Conservation (phyloP, 1,140 invertebrate species). For the Caerostris darwini region DNA sequence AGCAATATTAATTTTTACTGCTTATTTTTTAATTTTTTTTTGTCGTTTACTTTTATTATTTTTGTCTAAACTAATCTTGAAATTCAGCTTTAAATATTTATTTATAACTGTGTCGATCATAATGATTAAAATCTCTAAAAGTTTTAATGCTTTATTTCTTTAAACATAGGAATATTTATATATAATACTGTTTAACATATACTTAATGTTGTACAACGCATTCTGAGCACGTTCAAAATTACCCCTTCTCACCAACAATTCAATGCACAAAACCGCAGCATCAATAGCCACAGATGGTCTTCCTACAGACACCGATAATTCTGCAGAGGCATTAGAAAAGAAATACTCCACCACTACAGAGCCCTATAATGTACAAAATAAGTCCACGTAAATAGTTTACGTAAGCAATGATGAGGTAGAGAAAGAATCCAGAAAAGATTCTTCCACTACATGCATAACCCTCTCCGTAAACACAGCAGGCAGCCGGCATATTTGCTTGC, state of each 20-base stretch:
- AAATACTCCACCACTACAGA: neutral
- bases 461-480: constrained; percentile 37
- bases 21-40: too few species aligned
- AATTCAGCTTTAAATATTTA: too few species aligned
- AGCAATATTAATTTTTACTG: too few species aligned
- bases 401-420: neutral
- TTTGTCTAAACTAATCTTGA: too few species aligned
- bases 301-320: neutral
- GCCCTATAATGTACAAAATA: neutral
- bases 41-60: too few species aligned
- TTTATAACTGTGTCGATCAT: too few species aligned
- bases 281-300: neutral
- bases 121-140: too few species aligned
- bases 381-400: neutral
- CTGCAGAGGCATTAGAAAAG: neutral
- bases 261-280: neutral
- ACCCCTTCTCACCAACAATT: neutral
- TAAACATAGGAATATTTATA: too few species aligned
- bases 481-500: constrained; percentile 51
- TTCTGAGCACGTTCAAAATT: neutral
- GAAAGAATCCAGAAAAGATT: neutral
- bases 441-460: constrained; percentile 11
- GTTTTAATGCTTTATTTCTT: too few species aligned
- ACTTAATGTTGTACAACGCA: too few species aligned
- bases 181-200: too few species aligned